Conservation (phyloP, 2,113 vertebrate species). For the Proteles cristata region DNA sequence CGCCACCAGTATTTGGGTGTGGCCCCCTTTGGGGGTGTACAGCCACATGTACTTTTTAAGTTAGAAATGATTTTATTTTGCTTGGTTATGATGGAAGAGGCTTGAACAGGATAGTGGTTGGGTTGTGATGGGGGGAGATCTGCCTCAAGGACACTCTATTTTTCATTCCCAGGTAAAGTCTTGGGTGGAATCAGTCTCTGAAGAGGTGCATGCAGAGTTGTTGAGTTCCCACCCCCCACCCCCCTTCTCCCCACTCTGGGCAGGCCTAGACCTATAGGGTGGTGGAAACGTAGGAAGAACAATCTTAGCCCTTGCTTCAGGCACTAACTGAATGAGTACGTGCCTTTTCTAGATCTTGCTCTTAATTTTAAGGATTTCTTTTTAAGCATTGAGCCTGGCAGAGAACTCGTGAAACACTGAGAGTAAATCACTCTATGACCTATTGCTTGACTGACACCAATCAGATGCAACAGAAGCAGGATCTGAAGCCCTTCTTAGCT, state of each 20-base stretch:
- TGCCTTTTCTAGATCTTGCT: not conserved
- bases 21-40: not conserved
- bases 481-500: not conserved
- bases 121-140: not conserved
- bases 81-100: not conserved
- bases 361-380: not conserved
- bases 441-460: not conserved
- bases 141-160: not conserved
- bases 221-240: not conserved
- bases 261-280: not conserved
- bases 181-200: not conserved
- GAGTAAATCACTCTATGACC: not conserved
- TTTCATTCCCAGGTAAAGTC: not conserved
- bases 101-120: not conserved
- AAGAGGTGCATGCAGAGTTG: not conserved
- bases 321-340: not conserved
- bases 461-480: not conserved
- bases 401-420: not conserved
- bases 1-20: not conserved
- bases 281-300: not conserved
- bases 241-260: not conserved
- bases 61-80: not conserved
- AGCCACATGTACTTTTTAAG: not conserved
- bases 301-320: not conserved
- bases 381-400: not conserved